These are phyloP conservation scores for Falcunculus frontatus DNA, from an alignment of 2,113 vertebrate genomes.

Conservation along the genomic window DNA sequence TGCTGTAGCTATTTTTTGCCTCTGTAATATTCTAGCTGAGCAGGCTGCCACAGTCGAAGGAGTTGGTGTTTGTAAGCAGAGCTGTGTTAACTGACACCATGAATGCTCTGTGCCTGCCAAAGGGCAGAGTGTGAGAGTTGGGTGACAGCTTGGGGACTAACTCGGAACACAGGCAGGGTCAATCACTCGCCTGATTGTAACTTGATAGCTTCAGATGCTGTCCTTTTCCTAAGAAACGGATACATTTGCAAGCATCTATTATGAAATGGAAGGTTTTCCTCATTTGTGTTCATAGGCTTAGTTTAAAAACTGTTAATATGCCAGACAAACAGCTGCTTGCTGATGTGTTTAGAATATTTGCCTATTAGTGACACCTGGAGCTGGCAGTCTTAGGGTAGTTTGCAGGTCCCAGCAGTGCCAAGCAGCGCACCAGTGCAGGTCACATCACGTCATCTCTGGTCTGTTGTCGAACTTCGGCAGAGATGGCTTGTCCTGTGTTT, in stretches of 20 bases:
- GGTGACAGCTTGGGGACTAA: neutral
- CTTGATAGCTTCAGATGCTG: neutral
- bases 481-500: accelerated
- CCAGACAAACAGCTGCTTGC: neutral
- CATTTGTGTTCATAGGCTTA: neutral
- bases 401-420: neutral
- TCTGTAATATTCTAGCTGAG: neutral
- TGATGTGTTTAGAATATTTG: neutral
- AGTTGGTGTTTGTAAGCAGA: neutral
- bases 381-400: neutral
- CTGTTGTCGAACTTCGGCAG: accelerated
- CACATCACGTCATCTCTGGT: accelerated
- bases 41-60: neutral
- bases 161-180: neutral
- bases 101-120: neutral
- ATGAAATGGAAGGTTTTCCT: neutral
- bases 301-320: neutral
- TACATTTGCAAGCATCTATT: neutral
- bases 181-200: accelerated
- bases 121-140: neutral
- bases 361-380: neutral
- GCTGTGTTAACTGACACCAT: neutral
- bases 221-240: neutral
- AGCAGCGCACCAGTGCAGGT: accelerated
- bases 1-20: neutral